Evolutionary conservation across 2,113 vertebrate genomes (phyloP), one percentile per base, ranked within the genome.

Genomic region (Osmerus eperlanus): DNA sequence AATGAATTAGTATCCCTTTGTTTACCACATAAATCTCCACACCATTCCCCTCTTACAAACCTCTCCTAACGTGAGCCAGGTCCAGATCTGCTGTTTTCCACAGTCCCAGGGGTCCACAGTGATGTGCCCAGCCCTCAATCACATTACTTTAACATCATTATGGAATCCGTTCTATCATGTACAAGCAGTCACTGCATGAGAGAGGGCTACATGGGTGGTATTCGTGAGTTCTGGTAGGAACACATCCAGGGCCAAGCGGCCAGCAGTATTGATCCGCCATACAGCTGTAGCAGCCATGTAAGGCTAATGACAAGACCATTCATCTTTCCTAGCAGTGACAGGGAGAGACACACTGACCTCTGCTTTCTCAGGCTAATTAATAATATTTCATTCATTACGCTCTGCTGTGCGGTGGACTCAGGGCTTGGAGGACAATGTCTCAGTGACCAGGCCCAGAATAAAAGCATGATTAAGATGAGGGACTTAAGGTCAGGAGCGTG

Each of bases 331-430:
- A 4, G 16, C 54, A 15, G 54, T n/a, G 54, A n/a, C 9, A n/a
- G 54, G 53, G 21, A 41, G 55, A 69, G 76, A 60, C 60, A 58
- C 28, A 23, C 19, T 79, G 82, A 87, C 72, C 75, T 81, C 75
- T 2, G n/a, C 55, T 54, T 36, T 67, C 55, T 59, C 28, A 14
- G 5, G 55, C 68, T 72, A 72, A 77, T 81, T 74, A 80, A 73
- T 76, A 59, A 75, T 23, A 68, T 61, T 63, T 13, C 1, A 19
- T 55, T 72, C 67, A 68, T 71, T 67, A 69, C 47, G n/a, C 63
- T 54, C 63, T 65, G 52, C 11, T 23, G 64, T 16, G 11, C 32
- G 63, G 60, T 74, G 25, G 25, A 55, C 76, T 58, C 0, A 11
- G 73, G 76, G 68, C 69, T 67, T 68, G 41, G 63, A 62, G 72